Percentiles rank a stretch among this genome's conserved stretches.
Conservation (phyloP, 2,888 invertebrate species). For the Thymelicus acteon region DNA sequence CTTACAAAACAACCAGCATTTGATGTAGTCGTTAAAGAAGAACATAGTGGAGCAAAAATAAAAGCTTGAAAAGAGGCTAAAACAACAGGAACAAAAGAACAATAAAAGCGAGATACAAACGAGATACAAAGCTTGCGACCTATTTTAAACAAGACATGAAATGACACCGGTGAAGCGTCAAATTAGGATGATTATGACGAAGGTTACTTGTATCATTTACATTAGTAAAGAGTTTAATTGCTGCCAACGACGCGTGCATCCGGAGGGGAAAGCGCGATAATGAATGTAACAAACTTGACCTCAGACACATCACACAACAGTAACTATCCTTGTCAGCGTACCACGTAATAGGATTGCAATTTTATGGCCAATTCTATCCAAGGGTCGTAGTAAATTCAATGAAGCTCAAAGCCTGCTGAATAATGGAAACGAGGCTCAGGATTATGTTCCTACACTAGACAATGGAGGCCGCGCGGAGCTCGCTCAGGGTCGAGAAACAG, state of each 20-base stretch:
- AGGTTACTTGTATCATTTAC: constrained; percentile 28
- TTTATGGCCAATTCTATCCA: constrained; percentile 7
- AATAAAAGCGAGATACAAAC: constrained; percentile 20
- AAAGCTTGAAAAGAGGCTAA: constrained; percentile 16
- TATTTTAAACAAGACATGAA: constrained; percentile 14
- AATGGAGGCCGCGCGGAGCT: constrained; percentile 9
- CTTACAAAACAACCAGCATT: constrained; percentile 14
- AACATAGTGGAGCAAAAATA: constrained; percentile 22
- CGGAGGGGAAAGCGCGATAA: constrained; percentile 31
- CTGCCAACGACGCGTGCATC: constrained; percentile 25
- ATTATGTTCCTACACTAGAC: constrained; percentile 25
- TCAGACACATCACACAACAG: constrained; percentile 3
- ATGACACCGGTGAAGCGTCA: constrained; percentile 1
- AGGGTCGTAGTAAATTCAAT: constrained; percentile 32
- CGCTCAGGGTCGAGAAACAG: background rate
- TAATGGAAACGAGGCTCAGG: constrained; percentile 31
- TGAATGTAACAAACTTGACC: constrained; percentile 28
- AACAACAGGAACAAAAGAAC: constrained; percentile 24
- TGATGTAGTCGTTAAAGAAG: constrained; percentile 21
- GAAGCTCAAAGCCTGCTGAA: constrained; percentile 34
- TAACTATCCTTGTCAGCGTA: constrained; percentile 19
- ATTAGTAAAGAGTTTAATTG: constrained; percentile 31
- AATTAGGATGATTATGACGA: constrained; percentile 29
- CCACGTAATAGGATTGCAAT: constrained; percentile 12
- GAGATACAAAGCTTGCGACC: constrained; percentile 20